Base-by-base conservation (phyloP, 2,113 vertebrate genomes). In the Callipepla californica region DNA sequence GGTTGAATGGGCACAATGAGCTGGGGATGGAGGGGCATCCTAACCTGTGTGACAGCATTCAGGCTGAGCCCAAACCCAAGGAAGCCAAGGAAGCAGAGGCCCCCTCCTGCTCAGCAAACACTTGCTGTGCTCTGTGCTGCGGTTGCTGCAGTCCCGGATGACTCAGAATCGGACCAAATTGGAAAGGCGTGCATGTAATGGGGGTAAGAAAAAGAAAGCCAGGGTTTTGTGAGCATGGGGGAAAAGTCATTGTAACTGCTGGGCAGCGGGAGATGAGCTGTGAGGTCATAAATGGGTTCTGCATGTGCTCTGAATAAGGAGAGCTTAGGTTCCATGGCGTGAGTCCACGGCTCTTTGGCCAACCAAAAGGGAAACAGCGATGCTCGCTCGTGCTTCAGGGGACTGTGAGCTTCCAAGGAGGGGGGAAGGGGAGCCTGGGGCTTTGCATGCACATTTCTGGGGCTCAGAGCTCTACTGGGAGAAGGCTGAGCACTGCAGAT, bases 311-410 rank as follows among this genome's bases (percentile, higher is more conserved):
- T 61, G 82, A 66, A 19, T n/a, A 57, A 62, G 42, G 32, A 57
- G 5, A 68, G 53, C 34, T 72, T 32, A 5, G 47, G n/a, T 67
- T 67, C 34, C 22, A 2, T 8, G 16, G 47, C 26, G 28, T 30
- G 51, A 53, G 51, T 53, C 14, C 51, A 53, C 9, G 15, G 26
- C 51, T 53, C 51, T 53, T 53, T 53, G 16, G 26, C 51, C 28
- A 53, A 53, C 51, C 51, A 9, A 26, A 53, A 53, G 51, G 51
- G 51, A 53, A 53, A 53, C 26, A 28, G 28, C 26, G 45, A 7
- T 1, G 44, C 4, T 6, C 3, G 0, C 44, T 30, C 32, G 50
- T 44, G 44, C 36, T 63, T 53, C 1, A 1, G 22, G 11, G 1
- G 42, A 11, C 50, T 13, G 5, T 1, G 0, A 8, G 10, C 58